Evolutionary conservation across 2,888 invertebrate species (phyloP), one percentile per base, ranked within the genome.

Genomic region (Beris morrisii): DNA sequence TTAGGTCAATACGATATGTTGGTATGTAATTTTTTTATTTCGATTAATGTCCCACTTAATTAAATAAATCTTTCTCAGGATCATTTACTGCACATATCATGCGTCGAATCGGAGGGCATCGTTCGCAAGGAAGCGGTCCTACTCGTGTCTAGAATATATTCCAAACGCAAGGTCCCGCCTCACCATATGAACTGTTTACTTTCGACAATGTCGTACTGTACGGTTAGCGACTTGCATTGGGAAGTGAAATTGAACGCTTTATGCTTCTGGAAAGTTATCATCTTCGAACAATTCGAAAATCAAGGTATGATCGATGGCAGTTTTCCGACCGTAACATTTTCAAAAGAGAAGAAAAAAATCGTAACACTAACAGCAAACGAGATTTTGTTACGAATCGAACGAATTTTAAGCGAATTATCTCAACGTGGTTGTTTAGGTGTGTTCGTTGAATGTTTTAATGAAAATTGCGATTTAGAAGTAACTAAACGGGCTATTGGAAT

Each of bases 261-360:
- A 1, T 82, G 83, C 66, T 92, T 90, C 74, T 93, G 92, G 92
- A 84, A 84, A 64, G 81, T 84, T 11, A 87, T 89, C 28, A 87
- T 91, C 53, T 82, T 84, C 30, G 84, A 84, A 0, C 84, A 87
- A 63, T 79, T 92, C 7, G 84, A 83, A 0, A 85, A 90, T 73
- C 91, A 92, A 79, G 92, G 92, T n/a, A 91, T 92, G 89, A 84
- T 92, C 11, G 92, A 93, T 74, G 91, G 91, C 0, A 84, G 82
- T 0, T 92, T 92, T 77, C 92, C 92, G 0, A 85, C 85, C 0
- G 88, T 91, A 0, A 92, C 91, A 0, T 92, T 92, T 76, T 92
- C 92, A 0, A 89, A 86, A 74, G 90, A 91, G 76, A 83, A 88
- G 5, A 84, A 87, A 67, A 92, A 92, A 79, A 93, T 92, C 22